Percentiles rank a stretch among this genome's conserved stretches.
Conservation (phyloP, 2,888 invertebrate species). For the Rosalia funebris region DNA sequence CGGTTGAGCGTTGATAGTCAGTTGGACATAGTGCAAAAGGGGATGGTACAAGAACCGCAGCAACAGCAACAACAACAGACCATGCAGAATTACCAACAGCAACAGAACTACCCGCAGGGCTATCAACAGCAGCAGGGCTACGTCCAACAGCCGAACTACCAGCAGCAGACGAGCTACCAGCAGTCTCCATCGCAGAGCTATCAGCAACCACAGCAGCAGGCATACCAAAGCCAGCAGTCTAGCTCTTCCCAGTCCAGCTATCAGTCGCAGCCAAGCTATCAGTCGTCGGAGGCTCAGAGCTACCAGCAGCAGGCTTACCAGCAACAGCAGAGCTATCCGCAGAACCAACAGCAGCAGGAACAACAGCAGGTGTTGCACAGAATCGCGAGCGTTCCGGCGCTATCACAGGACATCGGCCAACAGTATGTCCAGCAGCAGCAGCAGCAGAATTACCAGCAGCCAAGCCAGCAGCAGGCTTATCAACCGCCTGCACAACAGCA, state of each 20-base stretch:
- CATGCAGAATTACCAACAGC: slow-evolving; percentile 43
- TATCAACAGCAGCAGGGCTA: slow-evolving; percentile 38
- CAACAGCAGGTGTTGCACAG: slow-evolving; percentile 15
- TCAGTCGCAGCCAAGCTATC: slow-evolving; percentile 35
- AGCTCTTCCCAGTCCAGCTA: slow-evolving; percentile 26
- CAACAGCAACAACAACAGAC: slow-evolving; percentile 39
- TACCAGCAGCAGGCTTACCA: slow-evolving; percentile 43
- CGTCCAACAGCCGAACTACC: slow-evolving; percentile 43
- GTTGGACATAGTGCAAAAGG: slow-evolving; percentile 51
- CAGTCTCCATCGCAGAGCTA: slow-evolving; percentile 40
- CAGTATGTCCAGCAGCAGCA: slow-evolving; percentile 36
- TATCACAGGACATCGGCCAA: slow-evolving; percentile 16
- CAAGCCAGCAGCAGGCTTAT: slow-evolving; percentile 44
- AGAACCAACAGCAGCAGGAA: slow-evolving; percentile 35
- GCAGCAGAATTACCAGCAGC: slow-evolving; percentile 47
- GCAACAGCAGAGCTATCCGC: slow-evolving; percentile 36
- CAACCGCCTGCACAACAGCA: slow-evolving; percentile 40
- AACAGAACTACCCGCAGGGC: slow-evolving; percentile 36
- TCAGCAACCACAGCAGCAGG: slow-evolving; percentile 34
- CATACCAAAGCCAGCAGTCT: slow-evolving; percentile 34
- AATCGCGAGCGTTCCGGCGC: background rate
- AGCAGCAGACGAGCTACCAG: slow-evolving; percentile 40
- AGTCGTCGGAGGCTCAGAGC: slow-evolving; percentile 35
- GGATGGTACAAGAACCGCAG: slow-evolving; percentile 33
- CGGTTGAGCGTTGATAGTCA: slow-evolving; percentile 59